Evolutionary conservation across 2,797 vertebrate species (phyloP).

Genomic region (Ptychadena robeensis): DNA sequence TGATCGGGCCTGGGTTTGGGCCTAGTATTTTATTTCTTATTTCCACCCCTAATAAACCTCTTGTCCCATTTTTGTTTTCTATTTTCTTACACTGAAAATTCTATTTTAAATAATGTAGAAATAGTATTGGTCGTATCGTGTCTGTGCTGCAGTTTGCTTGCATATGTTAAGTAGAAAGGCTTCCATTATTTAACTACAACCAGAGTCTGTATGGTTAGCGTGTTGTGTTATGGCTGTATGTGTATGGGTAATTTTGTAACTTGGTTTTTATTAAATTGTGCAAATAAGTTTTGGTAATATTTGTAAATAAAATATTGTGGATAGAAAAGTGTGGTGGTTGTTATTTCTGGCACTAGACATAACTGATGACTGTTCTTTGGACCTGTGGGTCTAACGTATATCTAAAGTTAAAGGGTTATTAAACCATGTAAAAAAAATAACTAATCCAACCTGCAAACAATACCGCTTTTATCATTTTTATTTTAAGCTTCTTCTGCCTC

Average conservation of each 20-base stretch:
- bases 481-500: no score
- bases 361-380: no score
- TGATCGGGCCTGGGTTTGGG: no score
- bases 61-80: no score
- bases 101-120: not conserved
- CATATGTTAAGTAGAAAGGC: conserved; percentile 1
- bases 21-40: not conserved
- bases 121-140: not conserved
- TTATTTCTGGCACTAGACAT: not conserved
- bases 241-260: conserved; percentile 41
- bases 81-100: no score
- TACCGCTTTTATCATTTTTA: no score
- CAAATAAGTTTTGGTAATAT: conserved; percentile 46
- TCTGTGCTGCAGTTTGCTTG: not conserved
- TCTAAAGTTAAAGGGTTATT: no score
- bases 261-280: conserved; percentile 44
- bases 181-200: not conserved
- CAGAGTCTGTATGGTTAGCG: not conserved
- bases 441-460: no score
- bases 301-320: conserved; percentile 46
- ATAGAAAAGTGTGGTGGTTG: not conserved
- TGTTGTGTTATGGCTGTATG: conserved; percentile 20
- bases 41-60: no score
- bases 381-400: no score
- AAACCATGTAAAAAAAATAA: no score